Conservation (phyloP, 2,888 invertebrate genomes). For the Crematogaster levior region DNA sequence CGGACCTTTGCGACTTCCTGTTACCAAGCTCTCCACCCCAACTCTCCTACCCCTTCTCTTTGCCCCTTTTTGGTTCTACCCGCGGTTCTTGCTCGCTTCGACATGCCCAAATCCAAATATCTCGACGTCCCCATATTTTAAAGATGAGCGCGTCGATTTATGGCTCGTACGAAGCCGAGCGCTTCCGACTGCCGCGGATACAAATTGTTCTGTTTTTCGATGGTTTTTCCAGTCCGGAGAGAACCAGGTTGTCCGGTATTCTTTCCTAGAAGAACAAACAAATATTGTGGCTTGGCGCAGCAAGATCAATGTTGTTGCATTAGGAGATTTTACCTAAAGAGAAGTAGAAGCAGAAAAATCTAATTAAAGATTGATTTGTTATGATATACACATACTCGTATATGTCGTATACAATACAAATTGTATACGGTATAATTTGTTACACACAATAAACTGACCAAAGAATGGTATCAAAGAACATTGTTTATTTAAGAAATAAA, state of each 20-base stretch:
- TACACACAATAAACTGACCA: background rate
- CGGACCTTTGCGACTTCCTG: conserved; percentile 78
- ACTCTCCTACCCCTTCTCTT: conserved; percentile 25
- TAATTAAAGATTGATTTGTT: conserved; percentile 22
- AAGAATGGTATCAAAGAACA: background rate
- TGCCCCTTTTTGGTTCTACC: conserved; percentile 18
- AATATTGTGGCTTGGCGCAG: conserved; percentile 3
- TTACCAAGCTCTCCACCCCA: conserved; percentile 44
- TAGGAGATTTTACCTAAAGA: background rate
- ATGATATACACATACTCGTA: no score
- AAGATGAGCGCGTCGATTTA: conserved; percentile 83
- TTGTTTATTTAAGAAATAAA: background rate
- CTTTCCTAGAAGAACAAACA: conserved; percentile 41
- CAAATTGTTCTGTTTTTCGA: conserved; percentile 73
- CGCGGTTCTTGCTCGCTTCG: conserved; percentile 70
- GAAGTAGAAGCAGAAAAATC: background rate
- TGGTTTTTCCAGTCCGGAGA: conserved; percentile 43
- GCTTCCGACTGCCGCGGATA: conserved; percentile 67
- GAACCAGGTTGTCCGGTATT: conserved; percentile 20
- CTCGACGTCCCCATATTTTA: conserved; percentile 84
- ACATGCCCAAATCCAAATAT: conserved; percentile 79
- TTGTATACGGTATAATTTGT: no score
- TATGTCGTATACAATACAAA: no score
- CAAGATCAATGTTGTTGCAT: background rate
- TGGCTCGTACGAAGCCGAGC: conserved; percentile 64